Evolutionary conservation across 2,888 invertebrate genomes (phyloP), one percentile per base, ranked within the genome.

Genomic region (Tuta absoluta): DNA sequence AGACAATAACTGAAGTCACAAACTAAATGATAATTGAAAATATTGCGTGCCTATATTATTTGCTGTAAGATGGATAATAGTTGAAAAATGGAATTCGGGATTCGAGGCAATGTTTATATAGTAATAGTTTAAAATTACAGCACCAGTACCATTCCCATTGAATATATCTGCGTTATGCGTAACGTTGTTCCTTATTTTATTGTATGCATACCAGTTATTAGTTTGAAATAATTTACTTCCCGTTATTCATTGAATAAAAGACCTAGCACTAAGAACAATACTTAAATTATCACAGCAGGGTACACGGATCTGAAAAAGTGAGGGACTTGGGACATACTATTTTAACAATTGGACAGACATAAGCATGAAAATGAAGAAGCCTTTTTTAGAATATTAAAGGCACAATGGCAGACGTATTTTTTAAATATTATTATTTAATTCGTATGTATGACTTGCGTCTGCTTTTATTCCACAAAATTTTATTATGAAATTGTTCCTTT

Each of bases 401-500:
- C 41, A 45, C 45, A 45, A 45, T 17, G 2, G 11, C 17, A 45
- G 45, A 45, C 45, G 45, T 3, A 3, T 7, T 23, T 51, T 51
- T 51, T 51, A 21, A 19, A 51, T n/a, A n/a, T 51, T 51, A 10
- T 33, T 8, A 51, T 19, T 8, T 19, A 51, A 19, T 19, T 21
- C 17, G n/a, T n/a, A 19, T 51, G 17, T 51, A 19, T 21, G 21
- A 23, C 0, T 51, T 23, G 51, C 51, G 51, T 45, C 45, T 45
- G 45, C 45, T 45, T 45, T 45, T 45, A 45, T 17, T 33, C 10
- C 19, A 57, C 57, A 17, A 57, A 57, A 37, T 28, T n/a, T 17
- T 8, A 28, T 48, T 60, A 60, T 60, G 71, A 73, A 70, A 72
- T 75, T 75, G 70, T 72, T 74, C 67, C 71, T 69, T 79, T 78